Evolutionary conservation across 2,113 vertebrate species (phyloP).

Genomic region (Hippolais icterina): DNA sequence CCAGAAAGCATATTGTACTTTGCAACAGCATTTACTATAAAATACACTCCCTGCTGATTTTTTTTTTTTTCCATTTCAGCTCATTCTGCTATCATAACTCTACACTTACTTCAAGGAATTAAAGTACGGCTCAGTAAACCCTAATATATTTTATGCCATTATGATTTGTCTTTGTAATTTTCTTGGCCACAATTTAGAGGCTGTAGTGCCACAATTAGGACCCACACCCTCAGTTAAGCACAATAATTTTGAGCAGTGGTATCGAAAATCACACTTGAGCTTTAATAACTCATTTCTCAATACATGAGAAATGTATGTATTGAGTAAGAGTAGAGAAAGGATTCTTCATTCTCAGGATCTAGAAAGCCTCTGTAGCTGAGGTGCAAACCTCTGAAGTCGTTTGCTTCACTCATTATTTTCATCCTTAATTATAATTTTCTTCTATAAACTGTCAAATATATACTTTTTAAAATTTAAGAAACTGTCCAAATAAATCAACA

Average conservation of each 20-base stretch:
- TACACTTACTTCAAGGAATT: not conserved
- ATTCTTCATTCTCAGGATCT: not conserved
- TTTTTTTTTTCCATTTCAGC: not conserved
- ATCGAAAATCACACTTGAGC: slow-evolving; percentile 29
- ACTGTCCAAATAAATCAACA: not conserved
- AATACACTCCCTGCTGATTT: not conserved
- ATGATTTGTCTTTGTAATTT: not conserved
- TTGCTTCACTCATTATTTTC: not conserved
- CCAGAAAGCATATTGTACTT: not conserved
- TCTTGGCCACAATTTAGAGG: not conserved
- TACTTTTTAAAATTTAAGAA: not conserved
- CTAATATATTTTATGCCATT: not conserved
- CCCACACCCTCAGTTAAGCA: not conserved
- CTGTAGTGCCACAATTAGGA: not conserved
- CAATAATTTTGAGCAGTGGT: slow-evolving; percentile 6
- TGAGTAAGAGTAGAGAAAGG: not conserved
- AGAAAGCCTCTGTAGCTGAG: slow-evolving; percentile 1
- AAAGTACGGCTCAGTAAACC: not conserved
- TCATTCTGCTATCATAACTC: not conserved
- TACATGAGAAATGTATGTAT: not conserved
- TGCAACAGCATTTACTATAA: not conserved
- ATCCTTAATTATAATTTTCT: slow-evolving; percentile 18
- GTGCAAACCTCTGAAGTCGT: not conserved
- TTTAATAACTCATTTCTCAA: slow-evolving; percentile 44
- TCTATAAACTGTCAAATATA: not conserved